Evolutionary conservation across 2,113 vertebrate species (phyloP), one percentile per base, ranked within the genome.

Genomic region (Pavo muticus): DNA sequence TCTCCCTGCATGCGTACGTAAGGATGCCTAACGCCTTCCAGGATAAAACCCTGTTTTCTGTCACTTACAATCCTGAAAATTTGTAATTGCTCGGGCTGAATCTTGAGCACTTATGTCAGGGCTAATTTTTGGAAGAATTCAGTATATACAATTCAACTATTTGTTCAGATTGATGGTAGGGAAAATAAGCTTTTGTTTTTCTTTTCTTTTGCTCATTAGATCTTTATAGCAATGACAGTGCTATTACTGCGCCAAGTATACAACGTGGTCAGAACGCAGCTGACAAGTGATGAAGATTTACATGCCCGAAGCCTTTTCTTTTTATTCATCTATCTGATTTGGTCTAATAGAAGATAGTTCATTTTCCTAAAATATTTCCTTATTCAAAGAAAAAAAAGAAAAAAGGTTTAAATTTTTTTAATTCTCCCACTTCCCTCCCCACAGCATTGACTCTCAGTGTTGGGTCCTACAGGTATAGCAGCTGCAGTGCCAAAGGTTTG

Each of bases 1-100:
- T 71, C 30, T 75, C 30, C 35, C 63, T 16, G 32, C 1, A 0
- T 59, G 24, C 20, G 29, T 40, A 37, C 0, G 0, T 32, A 47
- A 45, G 63, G 70, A 87, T 88, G 76, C 39, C 72, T 77, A 40
- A 71, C 12, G 6, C 48, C 64, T 94, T 61, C 84, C 73, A 32
- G 39, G 57, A 40, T 8, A 68, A 93, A 92, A 11, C 57, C n/a
- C 44, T 89, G 47, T 4, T 24, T 73, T 75, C 73, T 89, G 61
- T 65, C 84, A 76, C 52, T 81, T 88, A 2, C 0, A 5, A 44
- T 61, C 48, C 68, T 3, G 8, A 35, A 76, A 56, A 6, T 21
- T 76, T 65, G 25, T 25, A 70, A 82, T 48, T 54, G 27, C 30
- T 65, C 52, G 37, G 73, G 47, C 40, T 89, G 47, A 42, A 86